Evolutionary conservation across 1,140 invertebrate genomes (phyloP), one percentile per base, ranked within the genome.

Genomic region (Dolichoris vasculosae): DNA sequence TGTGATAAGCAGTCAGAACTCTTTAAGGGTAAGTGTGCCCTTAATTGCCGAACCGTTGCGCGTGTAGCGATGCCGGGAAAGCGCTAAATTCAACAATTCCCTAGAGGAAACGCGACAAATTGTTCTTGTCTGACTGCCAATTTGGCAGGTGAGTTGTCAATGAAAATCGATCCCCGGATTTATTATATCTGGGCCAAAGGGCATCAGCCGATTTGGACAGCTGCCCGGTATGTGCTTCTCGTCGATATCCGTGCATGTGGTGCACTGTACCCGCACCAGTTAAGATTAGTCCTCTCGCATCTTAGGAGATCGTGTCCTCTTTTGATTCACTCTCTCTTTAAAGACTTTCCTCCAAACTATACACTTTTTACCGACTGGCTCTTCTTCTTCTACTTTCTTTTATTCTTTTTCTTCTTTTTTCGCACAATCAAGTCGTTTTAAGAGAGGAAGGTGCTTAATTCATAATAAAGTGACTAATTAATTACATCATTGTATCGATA

Each of bases 101-200:
- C 8, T 7, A 63, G 9, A 32, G 76, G 48, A 13, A 78, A 59
- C 20, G 20, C 35, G 30, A 81, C 63, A 81, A 81, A 81, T 81
- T 69, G 17, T 38, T 80, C n/a, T 80, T 80, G 78, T 81, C 43
- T 4, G 15, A 51, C 71, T 87, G 86, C 73, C 88, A 88, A 88
- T 89, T 92, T 91, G 90, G 90, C 91, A 89, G 85, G 83, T 32
- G 73, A 90, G 71, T 91, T 91, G 90, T 92, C 90, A 92, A 92
- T 92, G 91, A 92, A 91, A 92, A 92, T 90, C 90, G 87, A 91
- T 91, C 88, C 87, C 71, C 78, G 23, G 46, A 69, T 64, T 73
- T 84, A 46, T 78, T 89, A 90, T 89, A 91, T 90, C 83, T 88
- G 87, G 91, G 91, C 89, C 88, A 91, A 89, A 89, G 91, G 90